These are phyloP conservation scores for Euglossa dilemma DNA, from an alignment of 1,140 invertebrate genomes.

Conservation along the genomic window DNA sequence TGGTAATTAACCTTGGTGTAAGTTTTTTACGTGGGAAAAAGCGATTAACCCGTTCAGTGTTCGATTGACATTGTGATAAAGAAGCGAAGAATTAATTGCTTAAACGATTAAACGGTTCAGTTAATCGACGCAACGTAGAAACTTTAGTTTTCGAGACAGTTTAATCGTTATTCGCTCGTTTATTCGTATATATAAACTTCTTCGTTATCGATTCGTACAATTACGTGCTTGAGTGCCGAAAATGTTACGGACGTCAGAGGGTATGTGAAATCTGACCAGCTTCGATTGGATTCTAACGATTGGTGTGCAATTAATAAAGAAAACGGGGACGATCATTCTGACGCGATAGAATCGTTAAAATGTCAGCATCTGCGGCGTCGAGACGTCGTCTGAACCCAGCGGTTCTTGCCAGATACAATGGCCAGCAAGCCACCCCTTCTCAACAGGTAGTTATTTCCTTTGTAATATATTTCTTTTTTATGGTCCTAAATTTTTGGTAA, in stretches of 20 bases:
- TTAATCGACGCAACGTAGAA: neutral
- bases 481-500: no score
- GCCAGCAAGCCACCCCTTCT: constrained; percentile 41
- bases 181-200: neutral
- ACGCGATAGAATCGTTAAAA: constrained; percentile 42
- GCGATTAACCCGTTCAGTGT: neutral
- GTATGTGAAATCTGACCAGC: neutral
- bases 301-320: constrained; percentile 18
- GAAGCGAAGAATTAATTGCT: neutral
- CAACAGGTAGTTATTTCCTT: constrained; percentile 51
- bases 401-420: constrained; percentile 71
- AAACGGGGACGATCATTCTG: neutral
- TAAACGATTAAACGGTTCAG: neutral
- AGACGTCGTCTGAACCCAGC: constrained; percentile 72
- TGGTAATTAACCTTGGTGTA: neutral
- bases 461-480: neutral
- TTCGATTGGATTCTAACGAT: neutral
- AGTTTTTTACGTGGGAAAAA: neutral
- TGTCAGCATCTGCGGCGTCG: constrained; percentile 51
- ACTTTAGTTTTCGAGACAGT: no score
- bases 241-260: constrained; percentile 3
- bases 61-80: neutral
- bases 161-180: neutral
- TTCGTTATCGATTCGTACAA: neutral
- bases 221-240: neutral